Evolutionary conservation across 2,888 invertebrate genomes (phyloP), one percentile per base, ranked within the genome.

Genomic region (Pachydiplax longipennis): DNA sequence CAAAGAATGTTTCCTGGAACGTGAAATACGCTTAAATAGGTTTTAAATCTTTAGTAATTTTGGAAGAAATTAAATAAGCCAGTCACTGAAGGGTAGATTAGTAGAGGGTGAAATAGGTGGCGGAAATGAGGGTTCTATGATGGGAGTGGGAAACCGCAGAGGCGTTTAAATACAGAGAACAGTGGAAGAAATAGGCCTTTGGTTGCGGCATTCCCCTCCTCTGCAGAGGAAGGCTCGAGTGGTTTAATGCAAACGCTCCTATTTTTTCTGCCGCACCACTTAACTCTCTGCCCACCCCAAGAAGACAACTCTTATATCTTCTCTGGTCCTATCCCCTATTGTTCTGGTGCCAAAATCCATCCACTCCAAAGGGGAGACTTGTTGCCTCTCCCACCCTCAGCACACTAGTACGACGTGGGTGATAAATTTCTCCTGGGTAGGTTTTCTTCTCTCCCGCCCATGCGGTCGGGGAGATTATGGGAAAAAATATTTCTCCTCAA

Each of bases 331-430:
- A 53, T 53, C 53, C 83, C 35, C 87, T 53, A 87, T 61, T 37
- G 35, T 87, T 61, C 82, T 15, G 22, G 40, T 58, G 37, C 87
- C 87, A 65, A 87, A 87, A 87, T 37, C 61, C 83, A 87, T 87
- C 37, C 87, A 61, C 58, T 87, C 73, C 37, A 61, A 37, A 83
- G 83, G 31, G 58, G 83, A 87, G 61, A 87, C 87, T 87, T 87
- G 87, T 87, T 87, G 87, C 87, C 61, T n/a, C 58, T 10, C 6
- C 44, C 44, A 44, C 87, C 61, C 58, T n/a, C 61, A 3, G n/a
- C 2, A 22, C 37, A 58, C 87, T 37, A 58, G 37, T n/a, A n/a
- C 87, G 61, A 87, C 87, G 61, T 31, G 22, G 10, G 61, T 65
- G 87, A 87, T 61, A 87, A 87, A 87, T 87, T 73, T 40, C 61